Base-by-base conservation (phyloP, 92 coral and sea anemone genomes). In the Porites divaricata region DNA sequence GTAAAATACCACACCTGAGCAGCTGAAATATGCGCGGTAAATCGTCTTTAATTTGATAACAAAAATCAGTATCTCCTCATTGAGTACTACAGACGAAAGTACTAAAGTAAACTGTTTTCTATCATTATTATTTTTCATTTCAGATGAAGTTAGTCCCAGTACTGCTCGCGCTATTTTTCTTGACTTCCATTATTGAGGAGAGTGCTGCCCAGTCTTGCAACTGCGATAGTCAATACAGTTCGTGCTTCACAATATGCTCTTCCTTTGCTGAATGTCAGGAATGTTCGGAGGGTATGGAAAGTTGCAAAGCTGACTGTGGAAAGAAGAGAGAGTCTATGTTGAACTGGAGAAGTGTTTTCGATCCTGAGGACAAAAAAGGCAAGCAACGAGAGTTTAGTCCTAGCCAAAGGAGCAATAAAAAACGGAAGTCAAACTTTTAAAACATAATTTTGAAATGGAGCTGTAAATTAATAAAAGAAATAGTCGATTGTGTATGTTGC, bases 81-180 rank as follows among this genome's bases (percentile, higher is more conserved):
- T n/a, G n/a, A n/a, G n/a, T n/a, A n/a, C n/a, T n/a, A n/a, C n/a
- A n/a, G n/a, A n/a, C n/a, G n/a, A n/a, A n/a, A n/a, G n/a, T n/a
- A n/a, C n/a, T n/a, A n/a, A 35, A 35, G 45, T 35, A 35, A 35
- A 35, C n/a, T 35, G 12, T 11, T 67, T 9, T 69, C 20, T 25
- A 5, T 4, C 10, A 26, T 69, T 10, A 24, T 21, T 20, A 9
- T 66, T 14, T 24, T 65, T 6, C 22, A 5, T 79, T 79, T 52
- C 74, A 79, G 83, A 49, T 67, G 83, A 28, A 51, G 8, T 79
- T 50, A 17, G 74, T 51, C 17, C 51, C 83, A 67, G 51, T 79
- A 14, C 83, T 67, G 6, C 74, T 79, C 63, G 19, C 19, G 13
- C 14, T 23, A 52, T 1, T 67, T 79, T 9, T 79, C 15, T 63